Evolutionary conservation across 37 sponge, comb jelly and placozoan genomes (phyloP).

Genomic region (Crambe crambe): DNA sequence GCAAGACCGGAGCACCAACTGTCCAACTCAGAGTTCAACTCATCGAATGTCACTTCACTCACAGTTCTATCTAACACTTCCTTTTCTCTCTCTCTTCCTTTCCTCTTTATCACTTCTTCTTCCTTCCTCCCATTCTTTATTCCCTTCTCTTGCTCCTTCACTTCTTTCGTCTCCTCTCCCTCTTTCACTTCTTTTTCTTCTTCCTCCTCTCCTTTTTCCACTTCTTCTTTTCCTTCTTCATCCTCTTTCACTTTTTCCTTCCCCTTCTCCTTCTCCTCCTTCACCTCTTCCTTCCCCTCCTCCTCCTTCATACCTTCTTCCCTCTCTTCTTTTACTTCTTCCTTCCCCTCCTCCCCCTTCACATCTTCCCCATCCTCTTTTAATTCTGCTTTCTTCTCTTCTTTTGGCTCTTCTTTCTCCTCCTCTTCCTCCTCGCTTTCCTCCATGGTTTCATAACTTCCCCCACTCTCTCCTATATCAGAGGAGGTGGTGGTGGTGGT

Average conservation of each 20-base stretch:
- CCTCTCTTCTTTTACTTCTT: too few relatives aligned
- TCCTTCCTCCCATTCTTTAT: not conserved
- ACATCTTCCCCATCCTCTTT: not conserved
- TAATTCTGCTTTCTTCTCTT: not conserved
- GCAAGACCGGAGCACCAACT: constrained; percentile 59
- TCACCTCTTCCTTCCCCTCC: too few relatives aligned
- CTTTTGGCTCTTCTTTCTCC: not conserved
- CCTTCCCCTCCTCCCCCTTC: too few relatives aligned
- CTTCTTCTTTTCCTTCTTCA: too few relatives aligned
- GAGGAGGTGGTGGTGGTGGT: not conserved
- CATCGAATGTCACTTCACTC: constrained; percentile 10
- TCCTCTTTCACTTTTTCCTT: too few relatives aligned
- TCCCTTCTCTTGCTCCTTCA: not conserved
- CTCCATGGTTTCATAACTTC: too few relatives aligned
- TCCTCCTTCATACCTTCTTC: too few relatives aligned
- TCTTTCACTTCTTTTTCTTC: too few relatives aligned
- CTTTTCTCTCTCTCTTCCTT: not conserved
- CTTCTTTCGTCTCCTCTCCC: not conserved
- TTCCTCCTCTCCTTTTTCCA: too few relatives aligned
- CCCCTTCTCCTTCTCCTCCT: too few relatives aligned
- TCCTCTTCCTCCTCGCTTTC: too few relatives aligned
- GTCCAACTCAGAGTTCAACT: constrained; percentile 28
- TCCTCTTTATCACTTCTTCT: not conserved
- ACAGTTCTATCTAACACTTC: not conserved
- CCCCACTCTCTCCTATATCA: too few relatives aligned